These are phyloP conservation scores for Palythoa caribaeorum DNA, from an alignment of 92 coral and sea anemone species.

Conservation along the genomic window DNA sequence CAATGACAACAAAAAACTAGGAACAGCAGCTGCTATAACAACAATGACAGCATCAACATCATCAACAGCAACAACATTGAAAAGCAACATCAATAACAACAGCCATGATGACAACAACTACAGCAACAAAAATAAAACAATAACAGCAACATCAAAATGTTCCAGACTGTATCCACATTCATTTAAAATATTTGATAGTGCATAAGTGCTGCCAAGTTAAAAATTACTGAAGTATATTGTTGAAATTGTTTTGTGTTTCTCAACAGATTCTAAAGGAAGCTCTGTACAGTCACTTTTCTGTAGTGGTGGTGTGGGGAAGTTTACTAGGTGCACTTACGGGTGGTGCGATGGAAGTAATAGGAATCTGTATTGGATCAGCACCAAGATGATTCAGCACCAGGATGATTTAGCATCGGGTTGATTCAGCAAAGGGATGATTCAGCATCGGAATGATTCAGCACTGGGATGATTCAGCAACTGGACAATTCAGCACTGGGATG, in stretches of 20 bases:
- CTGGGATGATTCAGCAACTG: no score
- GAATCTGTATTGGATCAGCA: constrained; percentile 63
- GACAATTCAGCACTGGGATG: no score
- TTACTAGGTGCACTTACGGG: constrained; percentile 82
- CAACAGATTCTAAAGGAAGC: constrained; percentile 72
- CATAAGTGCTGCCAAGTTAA: neutral
- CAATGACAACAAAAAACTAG: no score
- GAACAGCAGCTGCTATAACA: no score
- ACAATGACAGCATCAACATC: no score
- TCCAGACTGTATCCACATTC: no score
- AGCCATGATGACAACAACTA: no score
- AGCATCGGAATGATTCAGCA: no score
- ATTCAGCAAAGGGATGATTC: neutral
- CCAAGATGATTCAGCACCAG: neutral
- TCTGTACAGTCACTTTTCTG: constrained; percentile 72
- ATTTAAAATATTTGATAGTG: no score
- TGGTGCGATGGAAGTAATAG: constrained; percentile 69
- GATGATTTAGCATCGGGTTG: neutral
- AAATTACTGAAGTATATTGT: neutral
- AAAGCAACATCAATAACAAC: no score
- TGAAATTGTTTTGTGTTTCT: neutral
- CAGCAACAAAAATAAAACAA: neutral
- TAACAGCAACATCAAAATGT: no score
- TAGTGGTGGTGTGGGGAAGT: constrained; percentile 86
- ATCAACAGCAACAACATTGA: no score